Evolutionary conservation across 2,113 vertebrate species (phyloP).

Genomic region (Rhineura floridana): DNA sequence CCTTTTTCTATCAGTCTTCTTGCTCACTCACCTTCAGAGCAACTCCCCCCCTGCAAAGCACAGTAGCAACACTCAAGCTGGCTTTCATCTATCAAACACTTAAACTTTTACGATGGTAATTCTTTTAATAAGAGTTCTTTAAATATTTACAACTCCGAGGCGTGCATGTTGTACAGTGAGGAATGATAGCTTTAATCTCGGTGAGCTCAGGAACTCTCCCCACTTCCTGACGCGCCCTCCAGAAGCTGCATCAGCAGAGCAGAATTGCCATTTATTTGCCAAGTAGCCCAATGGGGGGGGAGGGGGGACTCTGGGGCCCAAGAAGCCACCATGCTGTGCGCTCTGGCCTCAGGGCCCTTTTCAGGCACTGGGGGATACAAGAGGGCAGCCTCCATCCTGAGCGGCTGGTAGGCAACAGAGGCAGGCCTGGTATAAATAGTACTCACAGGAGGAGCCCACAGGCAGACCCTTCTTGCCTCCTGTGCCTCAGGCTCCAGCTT

Average conservation of each 20-base stretch:
- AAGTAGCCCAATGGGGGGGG: background rate
- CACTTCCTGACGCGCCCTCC: background rate
- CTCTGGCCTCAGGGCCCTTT: no score
- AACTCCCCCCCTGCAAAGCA: background rate
- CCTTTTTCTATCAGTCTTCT: accelerated
- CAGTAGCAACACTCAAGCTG: background rate
- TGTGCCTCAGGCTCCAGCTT: background rate
- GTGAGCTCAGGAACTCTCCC: background rate
- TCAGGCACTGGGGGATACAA: background rate
- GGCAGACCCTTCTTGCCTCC: background rate
- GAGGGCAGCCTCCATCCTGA: background rate
- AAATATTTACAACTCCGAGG: conserved; percentile 70
- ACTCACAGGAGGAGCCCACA: background rate
- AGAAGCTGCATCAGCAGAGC: background rate
- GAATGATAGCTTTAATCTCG: conserved; percentile 63
- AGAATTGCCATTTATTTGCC: background rate
- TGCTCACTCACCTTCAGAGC: background rate
- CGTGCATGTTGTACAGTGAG: conserved; percentile 45
- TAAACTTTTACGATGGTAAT: conserved; percentile 56
- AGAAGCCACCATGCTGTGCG: background rate
- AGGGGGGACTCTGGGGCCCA: background rate
- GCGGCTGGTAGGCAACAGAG: background rate
- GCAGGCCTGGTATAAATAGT: background rate
- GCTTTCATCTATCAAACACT: conserved; percentile 36
- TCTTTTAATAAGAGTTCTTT: conserved; percentile 73